A percentile compares a stretch with the other conserved stretches of the same genome.
These are phyloP conservation scores for Babylonia areolata DNA, from an alignment of 1,140 invertebrate species.

Conservation along the genomic window DNA sequence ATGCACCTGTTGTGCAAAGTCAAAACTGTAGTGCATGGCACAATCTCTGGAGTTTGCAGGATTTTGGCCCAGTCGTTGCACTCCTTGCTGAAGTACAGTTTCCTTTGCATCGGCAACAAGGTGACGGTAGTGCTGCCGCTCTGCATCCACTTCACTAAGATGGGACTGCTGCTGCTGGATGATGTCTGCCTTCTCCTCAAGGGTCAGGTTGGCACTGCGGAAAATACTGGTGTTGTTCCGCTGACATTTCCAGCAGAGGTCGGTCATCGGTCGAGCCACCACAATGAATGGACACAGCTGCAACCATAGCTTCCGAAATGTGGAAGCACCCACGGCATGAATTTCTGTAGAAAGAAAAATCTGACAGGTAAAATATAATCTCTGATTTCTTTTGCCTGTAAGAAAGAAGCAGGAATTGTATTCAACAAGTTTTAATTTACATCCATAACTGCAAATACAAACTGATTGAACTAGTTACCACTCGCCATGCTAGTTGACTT, in stretches of 20 bases:
- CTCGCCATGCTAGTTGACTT: no score
- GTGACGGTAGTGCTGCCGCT: not conserved
- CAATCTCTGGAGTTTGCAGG: not conserved
- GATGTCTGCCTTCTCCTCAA: not conserved
- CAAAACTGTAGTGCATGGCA: slow-evolving; percentile 39
- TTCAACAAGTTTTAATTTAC: no score
- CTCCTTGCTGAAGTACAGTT: not conserved
- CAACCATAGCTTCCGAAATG: no score
- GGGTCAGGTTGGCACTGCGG: not conserved
- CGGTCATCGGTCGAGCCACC: slow-evolving; percentile 37
- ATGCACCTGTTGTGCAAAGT: slow-evolving; percentile 59
- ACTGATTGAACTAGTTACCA: no score
- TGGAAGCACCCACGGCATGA: no score
- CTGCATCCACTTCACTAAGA: slow-evolving; percentile 3
- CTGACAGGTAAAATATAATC: no score
- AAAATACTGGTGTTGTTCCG: slow-evolving; percentile 46
- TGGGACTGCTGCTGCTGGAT: not conserved
- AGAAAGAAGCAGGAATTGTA: no score
- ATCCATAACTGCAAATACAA: no score
- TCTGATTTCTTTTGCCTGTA: no score
- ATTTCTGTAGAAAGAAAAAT: no score
- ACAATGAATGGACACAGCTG: no score
- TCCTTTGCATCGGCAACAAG: not conserved
- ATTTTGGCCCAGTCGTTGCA: not conserved
- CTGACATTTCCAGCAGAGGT: slow-evolving; percentile 57